Evolutionary conservation across 2,113 vertebrate genomes (phyloP).

Genomic region (Corvus moneduloides): DNA sequence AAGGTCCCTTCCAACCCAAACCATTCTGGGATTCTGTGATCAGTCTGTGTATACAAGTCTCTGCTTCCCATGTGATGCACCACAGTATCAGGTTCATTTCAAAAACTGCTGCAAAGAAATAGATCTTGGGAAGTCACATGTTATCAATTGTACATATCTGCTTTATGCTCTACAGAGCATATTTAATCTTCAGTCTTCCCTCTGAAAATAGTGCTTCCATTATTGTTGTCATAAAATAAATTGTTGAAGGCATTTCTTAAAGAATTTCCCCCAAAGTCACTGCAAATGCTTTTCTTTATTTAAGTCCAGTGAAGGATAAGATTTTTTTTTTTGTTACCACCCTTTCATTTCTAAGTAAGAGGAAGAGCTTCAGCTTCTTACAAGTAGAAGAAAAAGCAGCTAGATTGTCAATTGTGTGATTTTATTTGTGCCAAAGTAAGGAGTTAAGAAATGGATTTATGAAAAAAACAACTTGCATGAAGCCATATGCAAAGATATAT

Average conservation of each 20-base stretch:
- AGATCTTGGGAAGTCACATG: neutral
- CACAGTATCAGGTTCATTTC: neutral
- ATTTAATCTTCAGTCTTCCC: neutral
- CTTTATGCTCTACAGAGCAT: neutral
- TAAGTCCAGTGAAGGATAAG: neutral
- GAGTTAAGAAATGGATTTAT: neutral
- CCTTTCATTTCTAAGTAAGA: constrained; percentile 16
- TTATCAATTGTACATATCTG: neutral
- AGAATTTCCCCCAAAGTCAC: neutral
- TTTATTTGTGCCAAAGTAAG: neutral
- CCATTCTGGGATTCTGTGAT: neutral
- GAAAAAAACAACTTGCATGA: neutral
- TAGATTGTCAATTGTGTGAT: neutral
- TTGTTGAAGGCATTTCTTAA: neutral
- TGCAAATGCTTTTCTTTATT: neutral
- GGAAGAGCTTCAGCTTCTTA: neutral
- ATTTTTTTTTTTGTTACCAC: neutral
- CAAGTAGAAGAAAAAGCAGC: neutral
- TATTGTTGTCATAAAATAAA: neutral
- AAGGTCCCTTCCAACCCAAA: neutral
- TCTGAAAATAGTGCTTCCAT: constrained; percentile 10
- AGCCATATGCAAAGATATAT: neutral
- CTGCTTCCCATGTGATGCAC: neutral
- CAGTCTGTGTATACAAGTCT: too few relatives aligned
- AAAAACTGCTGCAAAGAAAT: neutral